Percentiles rank a stretch among this genome's conserved stretches.
phyloP scores from a whole-genome alignment of 2,113 vertebrate genomes.

The Opisthocomus hoazin region DNA sequence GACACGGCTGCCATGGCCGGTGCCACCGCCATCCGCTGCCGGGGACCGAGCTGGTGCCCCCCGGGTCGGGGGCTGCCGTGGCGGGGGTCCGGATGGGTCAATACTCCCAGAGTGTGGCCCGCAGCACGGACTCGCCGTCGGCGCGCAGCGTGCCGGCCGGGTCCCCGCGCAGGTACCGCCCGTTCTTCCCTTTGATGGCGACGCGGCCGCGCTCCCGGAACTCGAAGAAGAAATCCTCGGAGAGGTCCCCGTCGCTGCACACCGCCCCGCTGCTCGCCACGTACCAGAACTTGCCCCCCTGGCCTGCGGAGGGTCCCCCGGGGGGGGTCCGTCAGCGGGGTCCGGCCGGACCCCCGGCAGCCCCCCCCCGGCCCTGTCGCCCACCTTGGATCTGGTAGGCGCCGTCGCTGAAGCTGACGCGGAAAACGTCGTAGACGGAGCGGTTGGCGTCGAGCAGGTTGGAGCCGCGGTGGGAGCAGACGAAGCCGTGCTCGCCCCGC shows the following conservation, averaged over 20 bases:
- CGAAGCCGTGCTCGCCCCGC: slow-evolving; percentile 88
- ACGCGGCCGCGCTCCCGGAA: slow-evolving; percentile 85
- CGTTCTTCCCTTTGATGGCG: slow-evolving; percentile 85
- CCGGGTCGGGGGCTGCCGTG: no score
- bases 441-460: slow-evolving; percentile 91
- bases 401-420: slow-evolving; percentile 86
- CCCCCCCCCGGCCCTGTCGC: fast-evolving
- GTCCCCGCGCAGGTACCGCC: slow-evolving; percentile 89
- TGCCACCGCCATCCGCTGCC: neutral
- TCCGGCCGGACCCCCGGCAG: fast-evolving
- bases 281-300: slow-evolving; percentile 88
- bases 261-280: slow-evolving; percentile 83
- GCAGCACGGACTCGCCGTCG: slow-evolving; percentile 73
- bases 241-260: slow-evolving; percentile 85
- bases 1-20: neutral
- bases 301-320: slow-evolving; percentile 63
- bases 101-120: slow-evolving; percentile 89
- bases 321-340: neutral
- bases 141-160: slow-evolving; percentile 87
- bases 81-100: slow-evolving; percentile 42
- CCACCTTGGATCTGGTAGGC: slow-evolving; percentile 92
- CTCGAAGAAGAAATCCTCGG: slow-evolving; percentile 93
- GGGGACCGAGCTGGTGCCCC: neutral
- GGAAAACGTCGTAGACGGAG: slow-evolving; percentile 90
- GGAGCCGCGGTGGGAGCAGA: slow-evolving; percentile 89